These are phyloP conservation scores for Cosmia trapezina DNA, from an alignment of 2,888 invertebrate genomes.

Conservation along the genomic window DNA sequence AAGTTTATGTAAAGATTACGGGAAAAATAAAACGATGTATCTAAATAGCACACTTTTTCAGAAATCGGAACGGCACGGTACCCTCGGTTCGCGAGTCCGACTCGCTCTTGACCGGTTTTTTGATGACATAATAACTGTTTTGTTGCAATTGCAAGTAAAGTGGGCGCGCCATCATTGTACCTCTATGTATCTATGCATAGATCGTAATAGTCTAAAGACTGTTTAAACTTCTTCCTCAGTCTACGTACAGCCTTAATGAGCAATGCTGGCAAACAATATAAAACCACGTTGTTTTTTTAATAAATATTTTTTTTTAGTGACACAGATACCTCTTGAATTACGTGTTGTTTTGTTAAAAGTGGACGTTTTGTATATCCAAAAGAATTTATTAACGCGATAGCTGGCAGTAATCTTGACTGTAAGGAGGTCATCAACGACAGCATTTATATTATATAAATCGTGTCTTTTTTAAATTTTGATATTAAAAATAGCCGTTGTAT, in stretches of 20 bases:
- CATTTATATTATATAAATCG: constrained; percentile 78
- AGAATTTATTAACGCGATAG: constrained; percentile 82
- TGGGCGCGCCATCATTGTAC: background rate
- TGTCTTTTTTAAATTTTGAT: constrained; percentile 68
- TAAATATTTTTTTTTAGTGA: constrained; percentile 52
- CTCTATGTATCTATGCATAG: background rate
- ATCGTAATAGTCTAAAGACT: background rate
- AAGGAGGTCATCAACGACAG: constrained; percentile 82
- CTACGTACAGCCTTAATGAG: background rate
- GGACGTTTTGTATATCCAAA: constrained; percentile 75
- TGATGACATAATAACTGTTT: too few species aligned
- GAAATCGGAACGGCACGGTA: too few species aligned
- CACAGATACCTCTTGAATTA: constrained; percentile 82
- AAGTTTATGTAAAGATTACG: too few species aligned
- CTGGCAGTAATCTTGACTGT: constrained; percentile 77
- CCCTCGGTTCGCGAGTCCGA: too few species aligned
- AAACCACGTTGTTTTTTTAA: constrained; percentile 34
- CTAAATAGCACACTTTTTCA: too few species aligned
- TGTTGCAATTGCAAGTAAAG: background rate
- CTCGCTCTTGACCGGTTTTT: too few species aligned
- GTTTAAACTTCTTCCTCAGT: too few species aligned
- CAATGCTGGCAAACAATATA: constrained; percentile 34
- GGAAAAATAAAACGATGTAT: too few species aligned
- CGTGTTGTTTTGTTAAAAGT: constrained; percentile 69
- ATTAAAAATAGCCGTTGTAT: constrained; percentile 68